Percentiles rank a stretch among this genome's conserved stretches.
These are phyloP conservation scores for Tetragonula carbonaria DNA, from an alignment of 2,888 invertebrate genomes.

Conservation along the genomic window DNA sequence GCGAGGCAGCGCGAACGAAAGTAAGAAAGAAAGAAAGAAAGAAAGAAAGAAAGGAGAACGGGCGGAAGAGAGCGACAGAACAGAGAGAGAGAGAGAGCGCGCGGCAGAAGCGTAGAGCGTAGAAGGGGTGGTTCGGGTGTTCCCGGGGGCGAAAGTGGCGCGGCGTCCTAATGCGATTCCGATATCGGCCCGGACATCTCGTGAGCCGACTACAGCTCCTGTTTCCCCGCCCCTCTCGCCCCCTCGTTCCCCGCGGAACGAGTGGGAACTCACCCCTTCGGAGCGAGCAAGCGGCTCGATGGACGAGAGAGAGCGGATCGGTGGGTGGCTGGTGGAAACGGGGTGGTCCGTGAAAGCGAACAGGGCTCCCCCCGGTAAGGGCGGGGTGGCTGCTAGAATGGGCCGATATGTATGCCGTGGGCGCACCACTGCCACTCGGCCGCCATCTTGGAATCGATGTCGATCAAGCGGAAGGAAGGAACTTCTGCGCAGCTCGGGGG, in stretches of 20 bases:
- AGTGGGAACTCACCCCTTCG: constrained; percentile 26
- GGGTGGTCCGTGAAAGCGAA: constrained; percentile 64
- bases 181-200: constrained; percentile 78
- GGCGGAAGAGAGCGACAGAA: constrained; percentile 37
- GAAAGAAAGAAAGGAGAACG: background rate
- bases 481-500: constrained; percentile 79
- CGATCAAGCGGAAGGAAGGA: constrained; percentile 82
- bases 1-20: constrained; percentile 12
- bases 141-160: constrained; percentile 72
- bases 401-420: constrained; percentile 80
- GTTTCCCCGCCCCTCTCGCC: constrained; percentile 58
- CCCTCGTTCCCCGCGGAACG: constrained; percentile 12
- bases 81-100: background rate
- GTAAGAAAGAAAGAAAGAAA: constrained; percentile 50
- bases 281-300: background rate
- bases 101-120: background rate
- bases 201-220: constrained; percentile 70
- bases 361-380: constrained; percentile 68
- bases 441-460: constrained; percentile 83
- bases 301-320: constrained; percentile 50
- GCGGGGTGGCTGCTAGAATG: constrained; percentile 74
- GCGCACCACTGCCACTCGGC: constrained; percentile 72
- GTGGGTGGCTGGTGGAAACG: constrained; percentile 54
- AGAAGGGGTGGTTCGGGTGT: constrained; percentile 59
- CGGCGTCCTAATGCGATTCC: constrained; percentile 80